Conservation (phyloP, 2,888 invertebrate species). For the Caenorhabditis afra region DNA sequence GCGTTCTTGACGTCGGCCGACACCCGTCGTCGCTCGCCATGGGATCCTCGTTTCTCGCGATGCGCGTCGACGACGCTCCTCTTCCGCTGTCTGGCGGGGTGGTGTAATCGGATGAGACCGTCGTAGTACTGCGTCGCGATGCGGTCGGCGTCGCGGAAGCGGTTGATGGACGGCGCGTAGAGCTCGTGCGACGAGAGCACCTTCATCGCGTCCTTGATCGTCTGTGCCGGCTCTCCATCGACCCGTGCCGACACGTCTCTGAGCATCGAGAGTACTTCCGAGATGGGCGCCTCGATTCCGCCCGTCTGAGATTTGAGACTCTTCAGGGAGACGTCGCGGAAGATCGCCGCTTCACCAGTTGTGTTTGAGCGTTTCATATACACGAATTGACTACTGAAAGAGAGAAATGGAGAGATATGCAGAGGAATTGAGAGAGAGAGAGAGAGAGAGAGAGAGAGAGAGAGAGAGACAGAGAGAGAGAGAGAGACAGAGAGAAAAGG, state of each 20-base stretch:
- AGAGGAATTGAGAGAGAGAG: not conserved
- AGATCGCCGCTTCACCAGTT: constrained; percentile 69
- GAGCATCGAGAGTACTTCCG: constrained; percentile 75
- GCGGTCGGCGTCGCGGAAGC: constrained; percentile 77
- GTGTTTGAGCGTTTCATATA: constrained; percentile 78
- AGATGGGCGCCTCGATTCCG: constrained; percentile 78
- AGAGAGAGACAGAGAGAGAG: not conserved
- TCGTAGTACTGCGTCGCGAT: constrained; percentile 80
- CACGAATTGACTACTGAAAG: constrained; percentile 77
- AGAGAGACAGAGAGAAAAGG: not conserved
- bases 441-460: constrained; percentile 22
- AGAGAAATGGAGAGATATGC: constrained; percentile 19
- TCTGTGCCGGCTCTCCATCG: constrained; percentile 68
- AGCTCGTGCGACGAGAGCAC: constrained; percentile 75
- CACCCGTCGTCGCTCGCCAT: constrained; percentile 68
- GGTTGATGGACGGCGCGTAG: constrained; percentile 77
- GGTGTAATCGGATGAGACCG: constrained; percentile 78
- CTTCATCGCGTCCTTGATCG: constrained; percentile 67
- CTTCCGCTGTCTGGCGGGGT: constrained; percentile 77
- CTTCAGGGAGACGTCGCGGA: constrained; percentile 74
- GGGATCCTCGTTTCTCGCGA: constrained; percentile 73
- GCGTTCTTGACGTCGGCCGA: constrained; percentile 79
- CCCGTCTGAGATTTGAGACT: constrained; percentile 73
- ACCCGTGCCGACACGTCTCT: constrained; percentile 69
- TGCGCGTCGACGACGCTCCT: constrained; percentile 79